phyloP scores from a whole-genome alignment of 2,888 invertebrate species.

The Tolmerus cingulatus region DNA sequence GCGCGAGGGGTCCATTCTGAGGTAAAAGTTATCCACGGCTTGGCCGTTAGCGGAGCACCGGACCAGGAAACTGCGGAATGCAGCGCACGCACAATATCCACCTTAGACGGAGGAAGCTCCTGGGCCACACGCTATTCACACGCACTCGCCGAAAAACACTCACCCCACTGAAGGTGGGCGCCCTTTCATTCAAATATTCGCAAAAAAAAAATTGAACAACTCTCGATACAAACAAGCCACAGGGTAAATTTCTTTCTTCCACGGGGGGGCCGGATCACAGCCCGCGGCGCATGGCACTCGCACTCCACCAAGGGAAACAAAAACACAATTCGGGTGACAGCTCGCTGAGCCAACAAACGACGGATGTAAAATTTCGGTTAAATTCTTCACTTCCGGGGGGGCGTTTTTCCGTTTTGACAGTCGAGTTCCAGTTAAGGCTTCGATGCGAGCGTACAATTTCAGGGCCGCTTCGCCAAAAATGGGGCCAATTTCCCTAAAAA shows the following conservation, averaged over 20 bases:
- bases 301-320: background rate
- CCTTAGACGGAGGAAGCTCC: background rate
- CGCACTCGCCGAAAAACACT: background rate
- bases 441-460: background rate
- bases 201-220: background rate
- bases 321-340: constrained; percentile 16
- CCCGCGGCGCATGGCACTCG: background rate
- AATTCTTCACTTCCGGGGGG: background rate
- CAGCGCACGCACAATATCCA: background rate
- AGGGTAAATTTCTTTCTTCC: background rate
- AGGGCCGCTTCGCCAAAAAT: constrained; percentile 15
- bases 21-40: constrained; percentile 63
- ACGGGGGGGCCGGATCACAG: background rate
- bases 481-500: constrained; percentile 9
- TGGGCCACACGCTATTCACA: background rate
- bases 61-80: background rate
- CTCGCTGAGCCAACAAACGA: background rate
- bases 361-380: background rate
- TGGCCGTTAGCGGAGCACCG: constrained; percentile 50
- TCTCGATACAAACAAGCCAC: background rate
- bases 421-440: background rate
- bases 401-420: background rate
- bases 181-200: background rate
- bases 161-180: background rate
- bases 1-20: constrained; percentile 85